Conservation (phyloP, 2,888 invertebrate species). For the Rosalia funebris region DNA sequence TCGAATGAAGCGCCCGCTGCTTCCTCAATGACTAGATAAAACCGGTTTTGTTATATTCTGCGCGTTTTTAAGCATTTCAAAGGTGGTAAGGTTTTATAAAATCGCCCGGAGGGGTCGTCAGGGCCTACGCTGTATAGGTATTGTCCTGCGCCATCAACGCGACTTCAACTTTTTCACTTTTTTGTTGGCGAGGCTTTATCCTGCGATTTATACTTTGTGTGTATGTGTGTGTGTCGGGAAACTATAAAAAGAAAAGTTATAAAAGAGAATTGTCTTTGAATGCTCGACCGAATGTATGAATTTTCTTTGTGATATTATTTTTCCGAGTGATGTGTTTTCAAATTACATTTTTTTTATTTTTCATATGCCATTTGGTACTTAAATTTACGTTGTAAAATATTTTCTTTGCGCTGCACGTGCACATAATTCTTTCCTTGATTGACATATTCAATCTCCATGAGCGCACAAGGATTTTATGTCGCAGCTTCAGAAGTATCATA, state of each 20-base stretch:
- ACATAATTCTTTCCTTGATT: too few species aligned
- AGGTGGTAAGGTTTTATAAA: constrained; percentile 31
- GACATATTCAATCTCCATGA: too few species aligned
- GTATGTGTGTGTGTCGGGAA: constrained; percentile 36
- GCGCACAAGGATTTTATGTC: too few species aligned
- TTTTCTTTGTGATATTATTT: constrained; percentile 48
- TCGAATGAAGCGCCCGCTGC: constrained; percentile 25
- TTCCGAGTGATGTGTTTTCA: constrained; percentile 46
- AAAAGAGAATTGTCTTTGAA: constrained; percentile 50
- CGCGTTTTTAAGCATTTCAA: constrained; percentile 22
- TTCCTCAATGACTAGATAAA: constrained; percentile 25
- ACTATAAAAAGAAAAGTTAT: constrained; percentile 49
- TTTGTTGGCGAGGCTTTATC: constrained; percentile 31
- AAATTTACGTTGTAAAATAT: constrained; percentile 33
- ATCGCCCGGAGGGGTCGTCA: too few species aligned
- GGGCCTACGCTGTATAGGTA: too few species aligned
- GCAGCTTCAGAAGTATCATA: too few species aligned
- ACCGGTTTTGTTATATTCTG: constrained; percentile 14
- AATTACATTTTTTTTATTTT: constrained; percentile 45
- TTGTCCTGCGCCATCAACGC: constrained; percentile 9
- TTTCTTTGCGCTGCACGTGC: constrained; percentile 26
- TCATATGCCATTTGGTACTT: constrained; percentile 38
- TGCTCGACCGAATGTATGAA: constrained; percentile 48
- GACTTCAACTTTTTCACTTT: constrained; percentile 18
- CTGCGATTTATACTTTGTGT: constrained; percentile 42